Evolutionary conservation across 2,888 invertebrate genomes (phyloP), one percentile per base, ranked within the genome.

Genomic region (Mayetiola destructor): DNA sequence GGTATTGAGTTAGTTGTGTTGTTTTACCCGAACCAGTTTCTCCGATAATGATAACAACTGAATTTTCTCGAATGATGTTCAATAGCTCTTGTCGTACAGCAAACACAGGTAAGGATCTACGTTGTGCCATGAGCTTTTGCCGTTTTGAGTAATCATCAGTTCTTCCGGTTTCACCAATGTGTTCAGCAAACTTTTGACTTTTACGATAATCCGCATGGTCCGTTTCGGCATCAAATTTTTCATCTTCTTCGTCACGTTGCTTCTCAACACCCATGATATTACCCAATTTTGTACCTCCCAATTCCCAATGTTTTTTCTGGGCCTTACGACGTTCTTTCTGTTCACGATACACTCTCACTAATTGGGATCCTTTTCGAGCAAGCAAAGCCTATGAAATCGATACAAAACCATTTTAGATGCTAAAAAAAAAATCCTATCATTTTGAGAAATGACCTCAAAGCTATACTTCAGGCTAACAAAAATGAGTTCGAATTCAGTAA

Each of bases 221-320:
- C 4, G 78, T 71, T 48, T 81, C 80, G 62, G 79, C 79, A 61
- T 80, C 77, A 55, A 75, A 78, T 61, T 79, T 76, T 6, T 71
- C 73, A 65, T 87, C 87, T 48, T 84, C 84, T 18, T 85, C 81
- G 52, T 91, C 89, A 61, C 87, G 87, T 62, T 85, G 85, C 64
- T 76, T 76, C 61, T 85, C 83, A 1, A 99, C 84, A 0, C 99
- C 99, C 90, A 97, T 93, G 40, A 99, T 92, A 67, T 97, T 93
- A 64, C 82, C 82, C 53, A 73, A 59, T 60, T 73, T 89, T 2
- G 96, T 97, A 39, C 99, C 99, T 55, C 95, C 92, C 59, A 99
- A 72, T 70, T 99, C 95, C 97, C 97, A 99, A 68, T 99, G 96
- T 68, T 99, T 97, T 70, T 95, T 94, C 70, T 99, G 97, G 0